A percentile compares a stretch with the other conserved stretches of the same genome.
These are phyloP conservation scores for Drosophila aldrichi DNA, from an alignment of 2,888 invertebrate species.

Conservation along the genomic window DNA sequence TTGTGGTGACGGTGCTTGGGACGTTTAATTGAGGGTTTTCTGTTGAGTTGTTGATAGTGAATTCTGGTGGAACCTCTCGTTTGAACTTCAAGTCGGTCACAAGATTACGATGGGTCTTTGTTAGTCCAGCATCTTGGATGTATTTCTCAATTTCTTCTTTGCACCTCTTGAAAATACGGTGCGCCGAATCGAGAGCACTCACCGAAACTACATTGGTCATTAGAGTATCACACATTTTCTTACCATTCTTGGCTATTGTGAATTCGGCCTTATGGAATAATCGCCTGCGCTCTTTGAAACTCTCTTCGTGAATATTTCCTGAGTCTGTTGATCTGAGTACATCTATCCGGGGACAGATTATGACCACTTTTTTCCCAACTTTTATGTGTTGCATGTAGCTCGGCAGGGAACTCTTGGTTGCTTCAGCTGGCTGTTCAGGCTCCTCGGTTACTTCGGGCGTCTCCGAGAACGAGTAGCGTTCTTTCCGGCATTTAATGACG, in stretches of 20 bases:
- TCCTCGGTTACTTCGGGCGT: neutral
- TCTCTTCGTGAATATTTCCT: neutral
- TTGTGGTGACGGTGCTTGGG: neutral
- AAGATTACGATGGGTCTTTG: too few relatives aligned
- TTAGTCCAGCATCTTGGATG: neutral
- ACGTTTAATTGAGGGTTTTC: neutral
- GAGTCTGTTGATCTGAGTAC: too few relatives aligned
- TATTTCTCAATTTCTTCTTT: neutral
- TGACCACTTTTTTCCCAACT: neutral
- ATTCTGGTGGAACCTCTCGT: neutral
- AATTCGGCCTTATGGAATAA: constrained; percentile 52
- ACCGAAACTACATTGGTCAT: neutral
- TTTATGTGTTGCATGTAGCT: neutral
- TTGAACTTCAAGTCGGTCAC: neutral
- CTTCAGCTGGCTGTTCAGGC: neutral
- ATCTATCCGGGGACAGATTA: neutral
- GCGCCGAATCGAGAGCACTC: neutral
- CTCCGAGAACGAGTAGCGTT: neutral
- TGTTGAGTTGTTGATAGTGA: neutral
- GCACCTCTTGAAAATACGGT: neutral
- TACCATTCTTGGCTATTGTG: constrained; percentile 47
- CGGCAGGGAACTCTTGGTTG: neutral
- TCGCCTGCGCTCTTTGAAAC: constrained; percentile 43
- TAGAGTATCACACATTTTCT: neutral
- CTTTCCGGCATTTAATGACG: neutral